Evolutionary conservation across 37 sponge, comb jelly and placozoan species (phyloP), one percentile per base, ranked within the genome.

Genomic region (Mnemiopsis leidyi): DNA sequence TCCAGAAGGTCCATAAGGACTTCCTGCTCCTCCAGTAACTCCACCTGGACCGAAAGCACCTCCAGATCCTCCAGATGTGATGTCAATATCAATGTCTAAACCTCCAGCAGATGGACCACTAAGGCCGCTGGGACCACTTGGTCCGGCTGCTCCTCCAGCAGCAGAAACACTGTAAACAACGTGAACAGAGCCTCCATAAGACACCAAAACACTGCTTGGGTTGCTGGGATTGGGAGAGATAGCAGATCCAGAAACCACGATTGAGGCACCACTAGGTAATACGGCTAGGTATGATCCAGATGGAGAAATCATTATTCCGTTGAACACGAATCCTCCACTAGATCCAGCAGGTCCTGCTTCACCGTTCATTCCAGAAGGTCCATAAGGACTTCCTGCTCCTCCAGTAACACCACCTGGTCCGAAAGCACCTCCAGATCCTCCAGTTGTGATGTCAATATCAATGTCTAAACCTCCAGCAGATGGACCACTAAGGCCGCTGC

Each of bases 1-100:
- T 28, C 75, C 75, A 23, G 30, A 29, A 23, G 75, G 75, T 71
- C 75, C 75, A 71, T 71, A 71, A 18, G 75, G 75, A 71, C 75
- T 23, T 7, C 30, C 75, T 23, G 30, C 30, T 29, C 75, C 75
- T 29, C 75, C 75, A 71, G 75, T 29, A 71, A 28, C 30, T 71
- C 75, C 75, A 71, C 75, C 30, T 23, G 75, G 21, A 29, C 75
- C 75, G 3, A 3, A 5, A 71, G 75, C 30, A 71, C 75, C 30
- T n/a, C 30, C 75, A 71, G 30, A 2, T 23, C 75, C 75, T 29
- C 75, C 75, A 71, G 75, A 28, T 5, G 61, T 48, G 3, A 23
- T 23, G 20, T 18, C 13, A 13, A 48, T 48, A 48, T 48, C 61
- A 13, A 48, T 48, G 13, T 48, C 61, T 18, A 48, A 18, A 13